Evolutionary conservation across 2,888 invertebrate species (phyloP).

Genomic region (Tetranychus piercei): DNA sequence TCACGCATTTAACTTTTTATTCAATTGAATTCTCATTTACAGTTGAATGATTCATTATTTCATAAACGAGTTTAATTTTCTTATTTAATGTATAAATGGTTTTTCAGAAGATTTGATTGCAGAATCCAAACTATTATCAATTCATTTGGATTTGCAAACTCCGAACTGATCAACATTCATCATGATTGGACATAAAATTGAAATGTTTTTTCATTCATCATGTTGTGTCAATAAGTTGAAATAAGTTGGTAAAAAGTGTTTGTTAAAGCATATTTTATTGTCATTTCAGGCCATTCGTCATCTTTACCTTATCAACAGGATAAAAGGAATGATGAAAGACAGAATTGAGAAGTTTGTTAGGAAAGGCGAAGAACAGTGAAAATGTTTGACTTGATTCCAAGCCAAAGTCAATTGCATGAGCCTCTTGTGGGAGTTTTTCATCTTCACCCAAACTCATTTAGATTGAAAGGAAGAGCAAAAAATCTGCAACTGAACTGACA

Average conservation of each 20-base stretch:
- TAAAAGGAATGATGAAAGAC: neutral
- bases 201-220: too few species aligned
- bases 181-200: too few species aligned
- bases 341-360: neutral
- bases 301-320: neutral
- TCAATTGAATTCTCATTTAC: too few species aligned
- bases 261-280: neutral
- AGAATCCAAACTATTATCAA: too few species aligned
- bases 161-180: too few species aligned
- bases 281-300: neutral
- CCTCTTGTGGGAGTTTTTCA: neutral
- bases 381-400: neutral
- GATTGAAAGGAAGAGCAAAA: neutral
- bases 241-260: neutral
- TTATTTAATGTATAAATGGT: too few species aligned
- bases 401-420: neutral
- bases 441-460: neutral
- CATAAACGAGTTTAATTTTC: too few species aligned
- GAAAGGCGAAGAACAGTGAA: neutral
- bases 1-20: too few species aligned
- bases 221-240: too few species aligned
- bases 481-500: neutral
- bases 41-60: too few species aligned
- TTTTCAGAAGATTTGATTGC: too few species aligned
- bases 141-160: too few species aligned